Conservation (phyloP, 2,797 vertebrate species). For the Pelochelys cantorii region DNA sequence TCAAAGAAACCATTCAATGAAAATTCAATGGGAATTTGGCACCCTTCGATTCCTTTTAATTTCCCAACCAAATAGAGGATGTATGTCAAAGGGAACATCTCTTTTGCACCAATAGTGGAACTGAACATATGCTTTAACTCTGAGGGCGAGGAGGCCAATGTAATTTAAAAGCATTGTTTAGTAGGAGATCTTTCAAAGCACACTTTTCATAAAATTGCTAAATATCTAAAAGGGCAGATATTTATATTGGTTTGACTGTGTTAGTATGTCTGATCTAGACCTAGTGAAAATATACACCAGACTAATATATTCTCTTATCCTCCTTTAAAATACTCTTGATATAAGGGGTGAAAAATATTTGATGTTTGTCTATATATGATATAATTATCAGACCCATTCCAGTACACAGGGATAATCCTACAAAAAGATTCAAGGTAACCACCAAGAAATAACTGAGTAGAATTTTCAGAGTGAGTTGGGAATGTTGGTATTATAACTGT, state of each 20-base stretch:
- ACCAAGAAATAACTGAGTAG: background rate
- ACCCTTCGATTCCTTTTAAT: background rate
- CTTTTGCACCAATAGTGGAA: background rate
- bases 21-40: background rate
- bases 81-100: background rate
- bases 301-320: background rate
- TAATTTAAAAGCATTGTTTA: background rate
- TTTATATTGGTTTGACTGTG: background rate
- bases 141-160: accelerated
- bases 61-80: background rate
- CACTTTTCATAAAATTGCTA: background rate
- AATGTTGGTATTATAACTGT: background rate
- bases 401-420: background rate
- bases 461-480: background rate
- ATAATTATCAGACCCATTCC: background rate
- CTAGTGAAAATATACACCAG: background rate
- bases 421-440: background rate
- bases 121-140: background rate
- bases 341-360: background rate
- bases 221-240: accelerated
- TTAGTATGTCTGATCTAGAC: background rate
- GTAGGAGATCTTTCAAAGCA: background rate
- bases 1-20: background rate
- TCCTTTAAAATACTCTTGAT: background rate
- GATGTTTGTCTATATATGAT: background rate